Base-by-base conservation (phyloP, 2,797 vertebrate genomes). In the Brachyalestes nurse region DNA sequence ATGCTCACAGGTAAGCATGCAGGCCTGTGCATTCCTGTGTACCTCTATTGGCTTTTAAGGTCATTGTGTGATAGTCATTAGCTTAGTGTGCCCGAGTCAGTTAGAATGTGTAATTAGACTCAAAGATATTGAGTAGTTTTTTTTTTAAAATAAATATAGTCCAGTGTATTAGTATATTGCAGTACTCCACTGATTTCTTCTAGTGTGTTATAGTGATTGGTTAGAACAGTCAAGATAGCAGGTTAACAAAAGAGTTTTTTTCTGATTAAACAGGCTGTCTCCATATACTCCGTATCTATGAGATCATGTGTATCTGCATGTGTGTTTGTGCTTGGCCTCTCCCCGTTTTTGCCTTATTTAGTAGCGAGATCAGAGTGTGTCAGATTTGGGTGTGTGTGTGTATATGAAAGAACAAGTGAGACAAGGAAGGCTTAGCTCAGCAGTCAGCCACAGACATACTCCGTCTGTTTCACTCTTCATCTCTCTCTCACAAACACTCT, bases 251-350 rank as follows among this genome's bases (percentile, higher is more conserved):
- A 17, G 62, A 17, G 19, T 1, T 13, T 47, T 49, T 67, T 21
- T 12, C 3, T 69, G 21, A 47, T 47, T 83, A 51, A 55, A 49
- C 9, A 58, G 25, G 7, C 19, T 21, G 25, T n/a, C 51, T 45
- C 58, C 10, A 25, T 28, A 62, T 47, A 70, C 40, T 60, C 61
- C 38, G 45, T 17, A 9, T 58, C 13, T 47, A 38, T 73, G 58
- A 84, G 58, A 81, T 53, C 28, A 61, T 80, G 51, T 79, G 66
- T 42, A 72, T 75, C 49, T 77, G 75, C 79, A 64, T 84, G 58
- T 81, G 77, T 81, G 75, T 82, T 77, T 49, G 72, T 10, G 78
- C 81, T 82, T 62, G 70, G 57, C 51, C 75, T 71, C 70, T 28
- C 51, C 42, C n/a, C 72, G 71, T 49, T 49, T 64, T 42, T 80